Evolutionary conservation across 2,797 vertebrate genomes (phyloP), one percentile per base, ranked within the genome.

Genomic region (Myripristis jacobus): DNA sequence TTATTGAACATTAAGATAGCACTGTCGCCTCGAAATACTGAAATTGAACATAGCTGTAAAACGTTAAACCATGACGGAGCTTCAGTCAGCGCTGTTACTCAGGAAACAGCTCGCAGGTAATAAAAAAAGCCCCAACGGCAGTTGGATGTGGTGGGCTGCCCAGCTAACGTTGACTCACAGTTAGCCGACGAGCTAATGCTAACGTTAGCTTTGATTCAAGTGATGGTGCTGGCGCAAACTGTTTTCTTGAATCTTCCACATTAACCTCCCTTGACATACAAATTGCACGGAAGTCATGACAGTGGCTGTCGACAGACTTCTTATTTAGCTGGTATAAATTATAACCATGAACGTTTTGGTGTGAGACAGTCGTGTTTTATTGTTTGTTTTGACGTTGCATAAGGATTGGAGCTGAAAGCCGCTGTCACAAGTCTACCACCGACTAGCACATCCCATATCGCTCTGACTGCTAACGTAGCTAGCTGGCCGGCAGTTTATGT

Each of bases 101-200:
- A 95, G 96, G 93, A 97, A 96, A 94, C 97, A 99, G 94, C 95
- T 98, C 79, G 96, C 97, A 96, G 97, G 97, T 99, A 95, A 96
- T 73, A 1, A 73, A 87, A 81, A n/a, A n/a, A n/a, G n/a, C 78
- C 21, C 52, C 41, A 57, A 18, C 71, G 65, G 70, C 61, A 66
- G 70, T 66, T 46, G 81, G 24, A 50, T 60, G 71, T 75, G 66
- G 68, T 75, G 66, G 68, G 50, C 24, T 31, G 50, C 29, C 27
- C 29, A 76, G 88, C 90, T 91, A 88, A 75, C 77, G 73, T 52
- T 66, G 58, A 60, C 72, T n/a, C n/a, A n/a, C n/a, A n/a, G n/a
- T n/a, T 34, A 70, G 56, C 79, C 68, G 31, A 27, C 34, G 53
- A 19, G 43, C 64, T 59, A 70, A 27, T 65, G 43, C 55, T 46